phyloP scores from a whole-genome alignment of 1,140 invertebrate genomes.

The Eupeodes corollae region DNA sequence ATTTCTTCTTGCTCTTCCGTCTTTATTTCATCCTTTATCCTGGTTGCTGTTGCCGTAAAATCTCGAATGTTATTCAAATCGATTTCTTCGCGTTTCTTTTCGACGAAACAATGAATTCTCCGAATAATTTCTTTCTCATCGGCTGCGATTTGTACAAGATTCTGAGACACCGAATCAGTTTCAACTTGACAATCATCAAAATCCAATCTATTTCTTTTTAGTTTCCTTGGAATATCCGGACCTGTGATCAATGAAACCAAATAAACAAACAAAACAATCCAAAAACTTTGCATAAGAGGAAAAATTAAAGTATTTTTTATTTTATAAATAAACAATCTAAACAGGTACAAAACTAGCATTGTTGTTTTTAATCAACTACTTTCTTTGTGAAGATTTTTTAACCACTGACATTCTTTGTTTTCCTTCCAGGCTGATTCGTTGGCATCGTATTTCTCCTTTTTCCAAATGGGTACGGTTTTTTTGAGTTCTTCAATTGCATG shows the following conservation, averaged over 20 bases:
- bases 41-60: conserved; percentile 41
- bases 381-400: conserved; percentile 17
- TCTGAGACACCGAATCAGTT: conserved; percentile 31
- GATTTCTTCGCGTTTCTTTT: conserved; percentile 50
- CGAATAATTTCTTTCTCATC: conserved; percentile 41
- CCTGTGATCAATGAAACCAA: not conserved
- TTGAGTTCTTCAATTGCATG: conserved; percentile 81
- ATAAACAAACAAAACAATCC: not conserved
- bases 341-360: not conserved
- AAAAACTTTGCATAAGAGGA: conserved; percentile 1
- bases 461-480: conserved; percentile 87
- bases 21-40: conserved; percentile 18
- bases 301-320: not conserved
- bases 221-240: not conserved
- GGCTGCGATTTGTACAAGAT: conserved; percentile 48
- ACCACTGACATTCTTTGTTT: conserved; percentile 68
- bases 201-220: conserved; percentile 11
- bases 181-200: conserved; percentile 26
- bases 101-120: conserved; percentile 49
- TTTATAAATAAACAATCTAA: too few relatives aligned
- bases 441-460: conserved; percentile 80
- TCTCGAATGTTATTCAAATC: conserved; percentile 53
- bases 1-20: conserved; percentile 12
- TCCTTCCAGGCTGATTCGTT: conserved; percentile 56
- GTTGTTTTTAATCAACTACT: not conserved